phyloP scores from a whole-genome alignment of 2,888 invertebrate species.

The Cephus nigrinus region DNA sequence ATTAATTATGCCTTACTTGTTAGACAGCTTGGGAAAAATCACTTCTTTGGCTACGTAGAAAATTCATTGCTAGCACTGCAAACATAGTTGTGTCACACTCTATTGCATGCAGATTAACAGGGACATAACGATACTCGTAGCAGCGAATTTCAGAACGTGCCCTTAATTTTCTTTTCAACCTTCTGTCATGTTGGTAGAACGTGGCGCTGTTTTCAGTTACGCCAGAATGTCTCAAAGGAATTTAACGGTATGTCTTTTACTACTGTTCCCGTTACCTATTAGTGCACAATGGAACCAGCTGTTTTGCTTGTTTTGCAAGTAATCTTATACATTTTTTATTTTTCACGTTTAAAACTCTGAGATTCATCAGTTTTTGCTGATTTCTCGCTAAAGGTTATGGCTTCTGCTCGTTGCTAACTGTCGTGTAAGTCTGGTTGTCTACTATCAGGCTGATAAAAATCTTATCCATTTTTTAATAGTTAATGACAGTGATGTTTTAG shows the following conservation, averaged over 20 bases:
- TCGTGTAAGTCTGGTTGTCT: neutral
- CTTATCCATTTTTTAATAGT: neutral
- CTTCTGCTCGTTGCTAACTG: neutral
- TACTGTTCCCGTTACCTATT: neutral
- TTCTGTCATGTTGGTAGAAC: neutral
- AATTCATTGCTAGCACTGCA: too few relatives aligned
- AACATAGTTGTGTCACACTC: too few relatives aligned
- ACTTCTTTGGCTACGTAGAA: neutral
- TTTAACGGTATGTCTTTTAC: neutral
- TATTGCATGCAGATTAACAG: too few relatives aligned
- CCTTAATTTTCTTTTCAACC: neutral
- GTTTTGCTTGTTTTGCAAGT: neutral
- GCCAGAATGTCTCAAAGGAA: neutral
- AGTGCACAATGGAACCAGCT: neutral
- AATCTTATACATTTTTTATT: neutral
- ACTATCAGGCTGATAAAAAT: neutral
- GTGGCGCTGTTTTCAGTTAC: neutral
- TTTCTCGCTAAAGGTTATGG: neutral
- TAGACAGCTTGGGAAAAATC: neutral
- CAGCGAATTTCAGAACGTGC: too few relatives aligned
- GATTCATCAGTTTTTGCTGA: neutral
- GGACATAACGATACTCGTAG: too few relatives aligned
- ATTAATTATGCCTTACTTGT: neutral
- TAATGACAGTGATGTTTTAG: neutral
- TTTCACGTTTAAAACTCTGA: neutral